Conservation (phyloP, 2,113 vertebrate species). For the Mohoua ochrocephala region DNA sequence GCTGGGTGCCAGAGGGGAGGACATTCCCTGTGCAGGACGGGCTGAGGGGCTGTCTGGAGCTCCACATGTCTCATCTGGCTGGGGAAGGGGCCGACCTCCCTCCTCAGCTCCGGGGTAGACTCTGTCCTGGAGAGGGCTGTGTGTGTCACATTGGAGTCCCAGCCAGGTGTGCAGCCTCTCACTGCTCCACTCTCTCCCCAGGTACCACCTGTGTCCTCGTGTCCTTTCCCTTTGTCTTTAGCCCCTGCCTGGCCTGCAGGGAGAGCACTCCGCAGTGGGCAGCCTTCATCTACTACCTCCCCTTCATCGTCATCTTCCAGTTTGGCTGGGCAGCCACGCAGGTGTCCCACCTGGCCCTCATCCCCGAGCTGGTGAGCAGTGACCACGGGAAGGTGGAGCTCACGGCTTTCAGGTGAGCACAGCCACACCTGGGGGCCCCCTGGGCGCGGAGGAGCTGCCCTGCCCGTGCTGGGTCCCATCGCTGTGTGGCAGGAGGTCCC, state of each 20-base stretch:
- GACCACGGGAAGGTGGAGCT: constrained; percentile 92
- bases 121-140: background rate
- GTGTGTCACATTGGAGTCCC: background rate
- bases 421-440: background rate
- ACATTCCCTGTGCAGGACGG: rapidly evolving
- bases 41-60: background rate
- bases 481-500: background rate
- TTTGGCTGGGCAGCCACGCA: constrained; percentile 95
- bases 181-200: constrained; percentile 9
- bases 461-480: background rate
- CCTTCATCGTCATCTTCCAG: constrained; percentile 92
- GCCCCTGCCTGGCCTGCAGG: constrained; percentile 82
- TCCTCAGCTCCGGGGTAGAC: background rate
- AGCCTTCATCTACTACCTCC: constrained; percentile 83
- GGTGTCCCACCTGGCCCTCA: constrained; percentile 93
- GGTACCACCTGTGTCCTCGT: constrained; percentile 86
- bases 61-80: background rate
- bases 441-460: background rate
- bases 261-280: constrained; percentile 81
- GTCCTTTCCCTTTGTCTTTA: constrained; percentile 94
- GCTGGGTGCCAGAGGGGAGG: background rate
- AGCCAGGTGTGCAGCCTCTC: background rate
- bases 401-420: constrained; percentile 87
- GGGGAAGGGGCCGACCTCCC: background rate
- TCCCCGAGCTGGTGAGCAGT: constrained; percentile 84